Evolutionary conservation across 2,888 invertebrate genomes (phyloP).

Genomic region (Caradrina kadenii): DNA sequence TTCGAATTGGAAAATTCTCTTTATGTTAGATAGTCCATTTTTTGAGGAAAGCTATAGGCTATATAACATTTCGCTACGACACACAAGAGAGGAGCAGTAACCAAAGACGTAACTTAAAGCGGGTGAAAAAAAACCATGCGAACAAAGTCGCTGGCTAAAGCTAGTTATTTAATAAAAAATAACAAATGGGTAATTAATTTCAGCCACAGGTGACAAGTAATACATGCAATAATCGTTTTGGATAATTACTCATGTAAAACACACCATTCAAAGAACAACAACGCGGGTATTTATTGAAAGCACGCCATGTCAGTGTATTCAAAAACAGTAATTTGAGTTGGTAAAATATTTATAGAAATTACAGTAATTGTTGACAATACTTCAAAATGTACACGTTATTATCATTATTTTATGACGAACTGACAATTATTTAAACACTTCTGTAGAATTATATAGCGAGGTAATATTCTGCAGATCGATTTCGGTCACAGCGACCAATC

Average conservation of each 20-base stretch:
- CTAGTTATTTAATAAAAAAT: not conserved
- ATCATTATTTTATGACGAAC: not conserved
- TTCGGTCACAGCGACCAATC: too few relatives aligned
- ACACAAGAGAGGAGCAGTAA: too few relatives aligned
- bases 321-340: not conserved
- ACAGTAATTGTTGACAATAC: not conserved
- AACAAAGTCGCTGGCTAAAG: too few relatives aligned
- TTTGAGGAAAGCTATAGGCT: too few relatives aligned
- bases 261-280: not conserved
- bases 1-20: too few relatives aligned
- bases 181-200: not conserved
- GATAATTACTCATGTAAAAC: constrained; percentile 1
- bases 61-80: too few relatives aligned
- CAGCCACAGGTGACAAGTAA: not conserved
- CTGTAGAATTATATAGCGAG: not conserved
- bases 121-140: too few relatives aligned
- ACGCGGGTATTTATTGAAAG: not conserved
- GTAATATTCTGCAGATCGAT: too few relatives aligned
- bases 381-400: not conserved
- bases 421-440: not conserved
- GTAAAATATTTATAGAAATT: not conserved
- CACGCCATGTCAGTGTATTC: not conserved
- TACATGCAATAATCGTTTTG: constrained; percentile 6
- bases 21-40: too few relatives aligned
- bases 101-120: too few relatives aligned